Percentiles rank a stretch among this genome's conserved stretches.
Evolutionary conservation across 2,113 vertebrate species (phyloP).

Genomic region (human (Homo sapiens)): GRCh38 chr16:83412501-83413000

Average conservation of each 20-base stretch:
- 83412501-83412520: background rate
- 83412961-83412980: background rate
- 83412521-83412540: background rate
- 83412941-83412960: background rate
- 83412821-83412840: background rate
- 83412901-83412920: background rate
- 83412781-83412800: background rate
- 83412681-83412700: background rate
- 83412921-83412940: background rate
- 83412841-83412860: background rate
- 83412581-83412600: background rate
- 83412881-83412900: background rate
- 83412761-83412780: background rate
- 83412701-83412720: fast-evolving
- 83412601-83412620: background rate
- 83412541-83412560: too few species aligned
- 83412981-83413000: background rate
- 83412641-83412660: fast-evolving
- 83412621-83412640: background rate
- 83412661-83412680: background rate
- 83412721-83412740: background rate
- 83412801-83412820: background rate
- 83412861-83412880: background rate
- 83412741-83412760: background rate
- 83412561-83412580: background rate